phyloP scores from a whole-genome alignment of 2,888 invertebrate genomes.

The Galeruca laticollis region DNA sequence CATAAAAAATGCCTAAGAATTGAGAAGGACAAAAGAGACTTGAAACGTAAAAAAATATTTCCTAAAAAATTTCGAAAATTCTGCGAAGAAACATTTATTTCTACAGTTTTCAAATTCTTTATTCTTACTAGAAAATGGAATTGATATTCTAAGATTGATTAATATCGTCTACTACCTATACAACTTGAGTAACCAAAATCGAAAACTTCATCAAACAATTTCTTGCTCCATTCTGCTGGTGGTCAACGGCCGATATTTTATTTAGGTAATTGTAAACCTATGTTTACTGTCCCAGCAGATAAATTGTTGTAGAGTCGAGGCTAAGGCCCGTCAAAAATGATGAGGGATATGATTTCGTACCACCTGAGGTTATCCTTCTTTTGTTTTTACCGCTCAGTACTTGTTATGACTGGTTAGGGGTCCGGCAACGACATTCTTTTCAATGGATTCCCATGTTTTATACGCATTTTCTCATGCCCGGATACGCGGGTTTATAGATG shows the following conservation, averaged over 20 bases:
- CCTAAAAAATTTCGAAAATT: too few relatives aligned
- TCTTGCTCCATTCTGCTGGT: background rate
- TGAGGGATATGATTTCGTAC: conserved; percentile 61
- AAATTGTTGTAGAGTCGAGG: conserved; percentile 57
- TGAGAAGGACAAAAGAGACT: too few relatives aligned
- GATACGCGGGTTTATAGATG: conserved; percentile 29
- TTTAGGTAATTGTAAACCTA: conserved; percentile 58
- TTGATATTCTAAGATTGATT: too few relatives aligned
- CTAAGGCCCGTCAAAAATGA: conserved; percentile 59
- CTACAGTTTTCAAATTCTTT: too few relatives aligned
- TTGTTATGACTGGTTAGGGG: conserved; percentile 58
- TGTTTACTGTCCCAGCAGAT: conserved; percentile 57
- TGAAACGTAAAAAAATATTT: too few relatives aligned
- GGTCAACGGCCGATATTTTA: conserved; percentile 41
- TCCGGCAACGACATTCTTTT: conserved; percentile 52
- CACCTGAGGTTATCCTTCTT: conserved; percentile 58
- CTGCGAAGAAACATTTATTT: too few relatives aligned
- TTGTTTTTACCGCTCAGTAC: conserved; percentile 60
- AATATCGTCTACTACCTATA: too few relatives aligned
- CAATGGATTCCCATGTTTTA: conserved; percentile 47
- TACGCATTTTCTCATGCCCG: conserved; percentile 46
- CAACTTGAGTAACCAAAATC: too few relatives aligned
- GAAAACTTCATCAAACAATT: background rate
- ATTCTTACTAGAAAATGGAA: too few relatives aligned
- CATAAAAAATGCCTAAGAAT: too few relatives aligned